Conservation (phyloP, 2,888 invertebrate species). For the Ornithoptera priamus region DNA sequence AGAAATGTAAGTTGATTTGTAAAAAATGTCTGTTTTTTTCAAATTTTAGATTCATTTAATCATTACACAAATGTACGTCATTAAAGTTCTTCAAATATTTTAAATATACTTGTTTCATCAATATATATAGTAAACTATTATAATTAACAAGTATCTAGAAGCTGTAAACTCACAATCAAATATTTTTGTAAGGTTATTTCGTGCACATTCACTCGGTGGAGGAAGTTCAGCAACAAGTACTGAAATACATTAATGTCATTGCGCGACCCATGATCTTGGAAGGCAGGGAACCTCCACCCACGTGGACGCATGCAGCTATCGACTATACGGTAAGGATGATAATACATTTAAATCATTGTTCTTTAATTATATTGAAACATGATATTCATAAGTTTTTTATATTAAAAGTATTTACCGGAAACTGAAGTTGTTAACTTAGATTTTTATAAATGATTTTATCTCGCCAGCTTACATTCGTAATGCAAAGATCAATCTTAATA, state of each 20-base stretch:
- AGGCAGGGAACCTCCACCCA: constrained; percentile 85
- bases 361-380: neutral
- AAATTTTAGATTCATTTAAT: no score
- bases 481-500: no score
- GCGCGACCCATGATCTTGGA: constrained; percentile 90
- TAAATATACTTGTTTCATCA: no score
- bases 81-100: no score
- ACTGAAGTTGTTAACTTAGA: no score
- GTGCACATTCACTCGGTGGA: constrained; percentile 96
- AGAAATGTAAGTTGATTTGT: no score
- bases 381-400: neutral
- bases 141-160: neutral
- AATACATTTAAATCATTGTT: neutral
- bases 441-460: no score
- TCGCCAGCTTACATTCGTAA: no score
- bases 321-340: constrained; percentile 86
- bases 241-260: constrained; percentile 97
- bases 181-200: constrained; percentile 86
- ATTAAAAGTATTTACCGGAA: no score
- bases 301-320: constrained; percentile 97
- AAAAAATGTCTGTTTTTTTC: no score
- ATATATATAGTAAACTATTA: neutral
- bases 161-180: neutral
- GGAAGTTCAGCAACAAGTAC: constrained; percentile 96
- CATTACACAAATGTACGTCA: no score